A percentile compares a stretch with the other conserved stretches of the same genome.
Evolutionary conservation across 37 sponge, comb jelly and placozoan species (phyloP).

Genomic region (Sycon ciliatum): DNA sequence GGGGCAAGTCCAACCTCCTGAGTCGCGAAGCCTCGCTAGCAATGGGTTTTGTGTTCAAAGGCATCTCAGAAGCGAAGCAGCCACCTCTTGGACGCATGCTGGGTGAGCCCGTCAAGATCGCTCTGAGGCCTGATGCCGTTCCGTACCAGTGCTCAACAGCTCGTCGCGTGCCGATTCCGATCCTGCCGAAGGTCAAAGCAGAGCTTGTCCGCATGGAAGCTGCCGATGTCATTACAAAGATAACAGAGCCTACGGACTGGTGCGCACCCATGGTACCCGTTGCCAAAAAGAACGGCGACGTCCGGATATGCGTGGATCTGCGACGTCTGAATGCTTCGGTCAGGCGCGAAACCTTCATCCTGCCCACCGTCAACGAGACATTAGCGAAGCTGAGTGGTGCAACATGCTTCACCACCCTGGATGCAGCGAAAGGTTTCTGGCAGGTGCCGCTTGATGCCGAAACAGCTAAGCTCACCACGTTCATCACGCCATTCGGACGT

Average conservation of each 20-base stretch:
- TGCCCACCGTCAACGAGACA: conserved; percentile 37
- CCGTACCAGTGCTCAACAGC: too few relatives aligned
- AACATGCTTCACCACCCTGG: conserved; percentile 33
- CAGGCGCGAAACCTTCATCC: conserved; percentile 9
- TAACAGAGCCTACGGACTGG: conserved; percentile 38
- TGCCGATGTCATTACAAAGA: not conserved
- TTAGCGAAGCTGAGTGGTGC: conserved; percentile 24
- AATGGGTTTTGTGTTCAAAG: too few relatives aligned
- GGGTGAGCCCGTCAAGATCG: too few relatives aligned
- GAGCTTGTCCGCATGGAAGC: too few relatives aligned
- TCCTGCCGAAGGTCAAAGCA: too few relatives aligned
- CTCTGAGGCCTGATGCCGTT: too few relatives aligned
- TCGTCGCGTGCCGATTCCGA: too few relatives aligned
- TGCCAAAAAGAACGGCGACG: conserved; percentile 1
- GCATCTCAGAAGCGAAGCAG: too few relatives aligned
- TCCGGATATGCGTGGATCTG: conserved; percentile 39
- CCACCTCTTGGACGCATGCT: too few relatives aligned
- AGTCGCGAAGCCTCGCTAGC: too few relatives aligned
- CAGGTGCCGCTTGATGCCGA: conserved; percentile 26
- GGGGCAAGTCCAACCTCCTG: too few relatives aligned
- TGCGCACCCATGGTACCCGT: conserved; percentile 21
- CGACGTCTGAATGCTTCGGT: conserved; percentile 28
- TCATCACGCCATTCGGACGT: conserved; percentile 38
- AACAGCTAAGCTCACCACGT: conserved; percentile 36
- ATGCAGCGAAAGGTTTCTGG: conserved; percentile 40